Percentiles rank a stretch among this genome's conserved stretches.
phyloP scores from a whole-genome alignment of 2,113 vertebrate species.

The Nothocercus nigrocapillus region DNA sequence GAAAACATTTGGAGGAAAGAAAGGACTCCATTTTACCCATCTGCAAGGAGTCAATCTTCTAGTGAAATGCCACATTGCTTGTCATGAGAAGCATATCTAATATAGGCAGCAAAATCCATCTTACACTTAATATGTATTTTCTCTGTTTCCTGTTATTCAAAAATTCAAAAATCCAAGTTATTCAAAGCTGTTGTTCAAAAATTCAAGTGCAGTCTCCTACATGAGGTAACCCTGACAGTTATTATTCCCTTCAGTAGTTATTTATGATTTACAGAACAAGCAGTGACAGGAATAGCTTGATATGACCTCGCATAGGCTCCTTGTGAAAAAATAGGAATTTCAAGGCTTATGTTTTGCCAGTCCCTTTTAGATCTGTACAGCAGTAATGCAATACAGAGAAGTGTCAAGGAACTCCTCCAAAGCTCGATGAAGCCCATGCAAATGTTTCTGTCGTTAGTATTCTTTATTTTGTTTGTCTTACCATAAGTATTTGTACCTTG shows the following conservation, averaged over 20 bases:
- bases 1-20: background rate
- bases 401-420: background rate
- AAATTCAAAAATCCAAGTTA: constrained; percentile 19
- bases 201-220: constrained; percentile 5
- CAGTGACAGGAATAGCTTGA: background rate
- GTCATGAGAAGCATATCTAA: background rate
- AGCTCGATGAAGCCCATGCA: background rate
- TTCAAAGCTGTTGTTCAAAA: constrained; percentile 41
- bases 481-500: background rate
- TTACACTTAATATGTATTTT: background rate
- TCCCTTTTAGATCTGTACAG: background rate
- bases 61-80: background rate
- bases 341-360: background rate
- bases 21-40: background rate
- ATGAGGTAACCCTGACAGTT: background rate
- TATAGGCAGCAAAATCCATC: background rate
- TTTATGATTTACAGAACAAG: constrained; percentile 5
- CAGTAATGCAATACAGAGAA: background rate
- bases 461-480: background rate
- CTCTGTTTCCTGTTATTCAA: constrained; percentile 38
- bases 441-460: background rate
- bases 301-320: constrained; percentile 5
- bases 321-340: background rate
- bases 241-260: constrained; percentile 18
- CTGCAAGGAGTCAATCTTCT: background rate